Conservation (phyloP, 2,113 vertebrate species). For the Dromaius novaehollandiae region DNA sequence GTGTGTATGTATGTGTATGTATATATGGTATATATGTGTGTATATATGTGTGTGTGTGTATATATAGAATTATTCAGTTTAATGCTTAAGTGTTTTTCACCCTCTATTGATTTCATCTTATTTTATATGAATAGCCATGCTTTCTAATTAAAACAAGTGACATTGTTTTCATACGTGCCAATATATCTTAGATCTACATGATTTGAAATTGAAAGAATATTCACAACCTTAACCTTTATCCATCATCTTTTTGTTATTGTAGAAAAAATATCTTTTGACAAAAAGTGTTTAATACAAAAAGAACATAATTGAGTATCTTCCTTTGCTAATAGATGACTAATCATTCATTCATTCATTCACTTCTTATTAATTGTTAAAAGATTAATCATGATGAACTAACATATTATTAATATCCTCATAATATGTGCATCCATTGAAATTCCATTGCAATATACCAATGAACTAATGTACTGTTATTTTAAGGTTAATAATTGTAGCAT, state of each 20-base stretch:
- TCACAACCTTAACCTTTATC: not conserved
- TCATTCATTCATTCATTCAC: slow-evolving; percentile 31
- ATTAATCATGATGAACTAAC: slow-evolving; percentile 62
- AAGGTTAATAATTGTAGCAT: slow-evolving; percentile 53
- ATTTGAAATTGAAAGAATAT: not conserved
- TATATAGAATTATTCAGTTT: not conserved
- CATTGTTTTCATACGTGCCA: not conserved
- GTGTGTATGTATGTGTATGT: no score
- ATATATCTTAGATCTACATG: not conserved
- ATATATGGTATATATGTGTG: no score
- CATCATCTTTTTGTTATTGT: not conserved
- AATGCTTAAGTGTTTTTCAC: not conserved
- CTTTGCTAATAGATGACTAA: slow-evolving; percentile 42
- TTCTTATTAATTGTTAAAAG: slow-evolving; percentile 58
- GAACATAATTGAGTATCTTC: slow-evolving; percentile 14
- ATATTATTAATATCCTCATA: slow-evolving; percentile 50
- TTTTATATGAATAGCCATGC: not conserved
- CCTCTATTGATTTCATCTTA: not conserved
- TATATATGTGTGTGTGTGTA: not conserved
- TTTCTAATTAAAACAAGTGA: slow-evolving; percentile 22
- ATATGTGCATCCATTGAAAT: slow-evolving; percentile 57
- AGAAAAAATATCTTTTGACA: not conserved
- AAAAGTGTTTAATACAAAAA: slow-evolving; percentile 19
- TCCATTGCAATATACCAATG: slow-evolving; percentile 47
- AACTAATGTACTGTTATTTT: slow-evolving; percentile 56